These are phyloP conservation scores for Scolopax bukidnonensis DNA, from an alignment of 2,797 vertebrate genomes.

Conservation along the genomic window DNA sequence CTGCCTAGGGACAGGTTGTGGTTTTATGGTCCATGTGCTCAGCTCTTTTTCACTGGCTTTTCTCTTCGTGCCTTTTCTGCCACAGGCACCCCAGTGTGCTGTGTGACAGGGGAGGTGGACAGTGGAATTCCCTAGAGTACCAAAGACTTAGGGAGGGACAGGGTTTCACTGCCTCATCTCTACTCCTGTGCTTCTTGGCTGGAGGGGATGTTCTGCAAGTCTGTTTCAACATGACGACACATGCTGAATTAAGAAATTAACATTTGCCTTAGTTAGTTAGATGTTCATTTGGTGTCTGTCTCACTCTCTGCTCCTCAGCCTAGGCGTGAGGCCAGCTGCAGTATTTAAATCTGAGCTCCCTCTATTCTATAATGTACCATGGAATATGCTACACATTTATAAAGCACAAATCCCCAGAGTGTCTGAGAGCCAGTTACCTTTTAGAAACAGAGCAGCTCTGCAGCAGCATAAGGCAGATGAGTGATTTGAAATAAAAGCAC, in stretches of 20 bases:
- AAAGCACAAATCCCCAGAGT: background rate
- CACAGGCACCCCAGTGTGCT: background rate
- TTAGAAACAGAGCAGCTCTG: background rate
- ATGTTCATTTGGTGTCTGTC: background rate
- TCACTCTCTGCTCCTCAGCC: background rate
- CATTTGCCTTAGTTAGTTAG: background rate
- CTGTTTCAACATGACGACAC: background rate
- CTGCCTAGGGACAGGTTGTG: background rate
- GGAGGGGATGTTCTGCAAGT: background rate
- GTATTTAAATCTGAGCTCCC: background rate
- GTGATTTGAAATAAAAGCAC: fast-evolving
- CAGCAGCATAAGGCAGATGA: background rate
- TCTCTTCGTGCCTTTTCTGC: background rate
- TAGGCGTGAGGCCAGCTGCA: background rate
- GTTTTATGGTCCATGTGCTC: background rate
- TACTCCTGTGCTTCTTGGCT: background rate
- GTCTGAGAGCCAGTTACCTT: background rate
- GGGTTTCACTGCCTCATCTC: background rate
- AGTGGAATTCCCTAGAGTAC: background rate
- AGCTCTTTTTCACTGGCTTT: background rate
- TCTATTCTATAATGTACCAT: fast-evolving
- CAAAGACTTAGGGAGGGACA: background rate
- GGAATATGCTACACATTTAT: background rate
- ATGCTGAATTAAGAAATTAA: background rate
- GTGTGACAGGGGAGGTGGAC: background rate